A percentile compares a stretch with the other conserved stretches of the same genome.
These are phyloP conservation scores for Sus cebifrons DNA, from an alignment of 2,797 vertebrate species.

Conservation along the genomic window DNA sequence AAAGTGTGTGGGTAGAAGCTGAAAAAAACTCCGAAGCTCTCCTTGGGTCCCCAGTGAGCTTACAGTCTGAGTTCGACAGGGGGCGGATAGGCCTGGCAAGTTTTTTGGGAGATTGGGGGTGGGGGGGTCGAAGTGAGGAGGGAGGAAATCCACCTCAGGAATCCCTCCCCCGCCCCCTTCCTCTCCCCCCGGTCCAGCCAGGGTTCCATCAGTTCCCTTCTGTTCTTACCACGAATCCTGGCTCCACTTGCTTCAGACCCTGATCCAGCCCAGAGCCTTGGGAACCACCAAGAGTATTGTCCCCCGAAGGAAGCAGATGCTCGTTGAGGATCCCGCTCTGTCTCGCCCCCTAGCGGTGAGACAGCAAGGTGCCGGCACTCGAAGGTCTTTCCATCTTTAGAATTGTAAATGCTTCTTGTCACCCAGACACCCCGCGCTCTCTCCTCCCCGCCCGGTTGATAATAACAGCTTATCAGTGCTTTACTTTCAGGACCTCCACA, in stretches of 20 bases:
- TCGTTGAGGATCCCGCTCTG: fast-evolving
- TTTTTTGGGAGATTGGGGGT: not conserved
- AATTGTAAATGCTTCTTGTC: not conserved
- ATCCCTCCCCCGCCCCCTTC: no score
- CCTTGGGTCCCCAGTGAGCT: fast-evolving
- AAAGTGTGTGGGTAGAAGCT: not conserved
- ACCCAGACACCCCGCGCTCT: not conserved
- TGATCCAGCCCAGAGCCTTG: not conserved
- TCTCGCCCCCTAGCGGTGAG: not conserved
- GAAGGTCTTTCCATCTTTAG: not conserved
- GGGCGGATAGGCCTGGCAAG: not conserved
- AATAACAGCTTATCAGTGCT: not conserved
- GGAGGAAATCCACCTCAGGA: not conserved
- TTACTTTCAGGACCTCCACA: not conserved
- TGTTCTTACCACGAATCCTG: not conserved
- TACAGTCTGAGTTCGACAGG: fast-evolving
- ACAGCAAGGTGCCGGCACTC: not conserved
- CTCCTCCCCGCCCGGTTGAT: not conserved
- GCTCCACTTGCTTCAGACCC: not conserved
- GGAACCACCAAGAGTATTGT: not conserved
- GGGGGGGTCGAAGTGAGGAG: not conserved
- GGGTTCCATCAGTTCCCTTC: not conserved
- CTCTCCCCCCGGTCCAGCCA: no score
- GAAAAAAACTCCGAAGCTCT: not conserved
- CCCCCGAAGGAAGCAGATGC: not conserved